Base-by-base conservation (phyloP, 2,113 vertebrate genomes). In the Gallinago jamesoni region DNA sequence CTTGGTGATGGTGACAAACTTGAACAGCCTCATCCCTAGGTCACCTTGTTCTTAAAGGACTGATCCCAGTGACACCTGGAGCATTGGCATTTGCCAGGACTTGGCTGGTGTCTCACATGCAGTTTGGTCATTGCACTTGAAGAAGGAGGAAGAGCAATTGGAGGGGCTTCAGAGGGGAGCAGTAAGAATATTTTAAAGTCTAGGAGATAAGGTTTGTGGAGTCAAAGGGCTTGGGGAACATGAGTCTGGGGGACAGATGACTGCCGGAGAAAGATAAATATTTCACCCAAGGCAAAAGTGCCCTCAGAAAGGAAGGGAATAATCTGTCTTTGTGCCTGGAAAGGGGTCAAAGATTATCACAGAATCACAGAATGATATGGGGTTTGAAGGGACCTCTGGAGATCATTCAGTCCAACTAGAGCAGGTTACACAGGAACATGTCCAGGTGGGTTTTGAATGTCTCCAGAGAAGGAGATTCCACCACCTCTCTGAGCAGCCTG, bases 21-120 rank as follows among this genome's bases (percentile, higher is more conserved):
- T 52, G 35, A 72, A 52, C 0, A 0, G 10, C 6, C 1, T 45
- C 31, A 67, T 55, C 39, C n/a, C 41, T 84, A 0, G 0, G 39
- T 43, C 73, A 57, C 31, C 45, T 66, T n/a, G 53, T 12, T 87
- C 64, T 74, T 66, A 59, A 56, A 10, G 59, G 50, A 41, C 64
- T 63, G 56, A 84, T 52, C 45, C 27, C 14, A 57, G 2, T 27
- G 64, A 53, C 11, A n/a, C n/a, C 23, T 50, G 50, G 41, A 95
- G 28, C 28, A 35, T 0, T 76, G 82, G 22, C 30, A 35, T 80
- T 73, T 52, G n/a, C 62, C 63, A 86, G 75, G 45, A 39, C 8
- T 41, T 50, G 7, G 14, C 50, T 73, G 72, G 14, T 28, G 8
- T 9, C 22, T 67, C n/a, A 41, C 12, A 27, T 1, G 6, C 23